Evolutionary conservation across 2,113 vertebrate genomes (phyloP).

Genomic region (Cheirogaleus medius): DNA sequence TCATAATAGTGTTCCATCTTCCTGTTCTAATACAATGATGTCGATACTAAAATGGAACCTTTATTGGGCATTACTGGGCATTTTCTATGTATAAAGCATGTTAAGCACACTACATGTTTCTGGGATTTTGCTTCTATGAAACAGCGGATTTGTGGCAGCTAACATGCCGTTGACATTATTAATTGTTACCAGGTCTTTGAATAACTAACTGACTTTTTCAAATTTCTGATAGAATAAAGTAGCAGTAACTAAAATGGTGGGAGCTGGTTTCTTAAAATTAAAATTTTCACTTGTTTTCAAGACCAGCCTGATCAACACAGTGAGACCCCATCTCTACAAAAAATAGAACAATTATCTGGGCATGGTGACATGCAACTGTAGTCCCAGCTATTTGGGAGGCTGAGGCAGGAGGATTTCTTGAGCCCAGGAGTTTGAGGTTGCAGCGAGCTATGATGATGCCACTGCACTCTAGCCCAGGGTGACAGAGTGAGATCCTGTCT

Average conservation of each 20-base stretch:
- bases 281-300: not conserved
- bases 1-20: not conserved
- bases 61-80: not conserved
- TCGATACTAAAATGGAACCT: not conserved
- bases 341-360: too few species aligned
- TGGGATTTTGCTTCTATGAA: not conserved
- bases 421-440: too few species aligned
- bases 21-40: not conserved
- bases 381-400: too few species aligned
- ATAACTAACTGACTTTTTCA: constrained; percentile 8
- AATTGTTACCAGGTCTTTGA: not conserved
- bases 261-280: not conserved
- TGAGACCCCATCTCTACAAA: too few species aligned
- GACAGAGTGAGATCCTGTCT: too few species aligned
- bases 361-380: too few species aligned
- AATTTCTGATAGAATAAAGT: not conserved
- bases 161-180: not conserved
- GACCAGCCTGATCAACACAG: not conserved
- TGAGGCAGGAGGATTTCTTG: too few species aligned
- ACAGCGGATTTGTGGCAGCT: not conserved
- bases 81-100: not conserved
- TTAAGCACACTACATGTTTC: not conserved
- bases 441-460: too few species aligned
- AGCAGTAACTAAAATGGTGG: not conserved
- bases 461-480: too few species aligned